A percentile compares a stretch with the other conserved stretches of the same genome.
phyloP scores from a whole-genome alignment of 2,113 vertebrate genomes.

The Cisticola juncidis region DNA sequence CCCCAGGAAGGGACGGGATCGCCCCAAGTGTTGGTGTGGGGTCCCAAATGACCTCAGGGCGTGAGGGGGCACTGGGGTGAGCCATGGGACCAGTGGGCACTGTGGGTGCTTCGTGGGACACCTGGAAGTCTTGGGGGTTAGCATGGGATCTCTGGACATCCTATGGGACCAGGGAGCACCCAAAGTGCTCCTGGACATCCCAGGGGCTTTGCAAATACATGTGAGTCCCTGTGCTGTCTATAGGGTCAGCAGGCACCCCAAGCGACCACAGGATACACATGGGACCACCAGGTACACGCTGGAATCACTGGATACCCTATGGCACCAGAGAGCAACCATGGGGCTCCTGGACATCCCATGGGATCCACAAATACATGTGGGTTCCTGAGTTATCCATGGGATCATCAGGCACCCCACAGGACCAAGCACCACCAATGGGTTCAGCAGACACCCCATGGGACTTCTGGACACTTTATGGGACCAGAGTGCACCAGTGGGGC shows the following conservation, averaged over 20 bases:
- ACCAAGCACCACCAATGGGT: not conserved
- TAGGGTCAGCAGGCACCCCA: not conserved
- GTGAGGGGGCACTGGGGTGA: not conserved
- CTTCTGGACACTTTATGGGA: not conserved
- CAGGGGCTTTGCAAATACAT: accelerated
- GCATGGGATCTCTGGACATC: not conserved
- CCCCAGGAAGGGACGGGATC: not conserved
- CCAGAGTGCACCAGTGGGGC: not conserved
- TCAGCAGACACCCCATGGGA: not conserved
- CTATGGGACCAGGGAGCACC: not conserved
- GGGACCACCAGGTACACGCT: not conserved
- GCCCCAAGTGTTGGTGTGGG: not conserved
- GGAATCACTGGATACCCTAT: not conserved
- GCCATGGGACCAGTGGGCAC: not conserved
- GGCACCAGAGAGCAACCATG: not conserved
- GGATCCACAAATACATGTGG: not conserved
- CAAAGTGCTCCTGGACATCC: not conserved
- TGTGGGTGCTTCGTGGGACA: accelerated
- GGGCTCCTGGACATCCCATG: not conserved
- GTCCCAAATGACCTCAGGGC: not conserved
- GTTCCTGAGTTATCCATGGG: not conserved
- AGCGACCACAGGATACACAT: accelerated
- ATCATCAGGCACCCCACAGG: not conserved
- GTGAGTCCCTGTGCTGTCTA: accelerated
- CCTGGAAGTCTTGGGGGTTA: not conserved